Percentiles rank a stretch among this genome's conserved stretches.
These are phyloP conservation scores for Emydocephalus ijimae DNA, from an alignment of 2,113 vertebrate genomes.

Conservation along the genomic window DNA sequence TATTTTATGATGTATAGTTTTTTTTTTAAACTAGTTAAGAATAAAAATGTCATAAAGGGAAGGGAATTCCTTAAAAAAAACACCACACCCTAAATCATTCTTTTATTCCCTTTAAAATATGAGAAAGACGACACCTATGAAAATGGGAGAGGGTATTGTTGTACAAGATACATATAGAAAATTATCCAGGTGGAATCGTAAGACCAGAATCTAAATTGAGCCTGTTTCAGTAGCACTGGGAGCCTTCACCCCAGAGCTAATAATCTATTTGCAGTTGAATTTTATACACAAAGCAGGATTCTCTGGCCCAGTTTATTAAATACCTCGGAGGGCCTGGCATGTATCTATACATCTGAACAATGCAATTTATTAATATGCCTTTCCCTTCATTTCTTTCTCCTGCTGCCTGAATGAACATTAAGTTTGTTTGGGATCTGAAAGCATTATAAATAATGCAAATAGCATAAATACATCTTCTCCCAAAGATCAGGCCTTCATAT, in stretches of 20 bases:
- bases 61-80: constrained; percentile 31
- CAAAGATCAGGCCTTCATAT: constrained; percentile 35
- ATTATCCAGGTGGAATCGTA: constrained; percentile 55
- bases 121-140: not conserved
- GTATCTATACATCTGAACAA: constrained; percentile 56
- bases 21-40: constrained; percentile 33
- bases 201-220: constrained; percentile 65
- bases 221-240: constrained; percentile 59
- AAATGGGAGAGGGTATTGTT: constrained; percentile 53
- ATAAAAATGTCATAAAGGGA: constrained; percentile 50
- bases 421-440: constrained; percentile 30
- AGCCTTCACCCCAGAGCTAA: constrained; percentile 60
- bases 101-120: constrained; percentile 53
- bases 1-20: no score
- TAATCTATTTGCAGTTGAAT: constrained; percentile 56
- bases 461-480: constrained; percentile 47
- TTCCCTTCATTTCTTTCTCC: constrained; percentile 44
- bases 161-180: constrained; percentile 63
- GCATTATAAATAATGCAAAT: constrained; percentile 41
- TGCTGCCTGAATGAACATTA: constrained; percentile 41
- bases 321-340: constrained; percentile 53
- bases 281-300: constrained; percentile 61
- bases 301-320: constrained; percentile 62
- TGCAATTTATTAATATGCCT: constrained; percentile 52
- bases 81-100: not conserved